phyloP scores from a whole-genome alignment of 2,888 invertebrate species.

The Drosophila barbarae region DNA sequence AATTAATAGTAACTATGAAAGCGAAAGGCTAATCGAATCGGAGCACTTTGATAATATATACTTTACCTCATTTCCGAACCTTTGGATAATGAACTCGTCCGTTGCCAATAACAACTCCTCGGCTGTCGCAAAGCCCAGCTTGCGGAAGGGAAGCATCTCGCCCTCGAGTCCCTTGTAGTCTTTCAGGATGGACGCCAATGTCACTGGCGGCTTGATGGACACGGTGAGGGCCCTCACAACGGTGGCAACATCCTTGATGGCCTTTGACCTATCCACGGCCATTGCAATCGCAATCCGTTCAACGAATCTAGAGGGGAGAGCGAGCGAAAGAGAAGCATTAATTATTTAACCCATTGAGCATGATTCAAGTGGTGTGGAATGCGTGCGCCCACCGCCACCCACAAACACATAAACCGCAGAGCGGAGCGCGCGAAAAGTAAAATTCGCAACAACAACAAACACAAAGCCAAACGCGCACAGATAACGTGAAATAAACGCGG shows the following conservation, averaged over 20 bases:
- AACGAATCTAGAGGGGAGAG: constrained; percentile 9
- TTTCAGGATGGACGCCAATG: constrained; percentile 78
- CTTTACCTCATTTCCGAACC: constrained; percentile 44
- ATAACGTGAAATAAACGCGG: constrained; percentile 12
- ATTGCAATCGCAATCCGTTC: constrained; percentile 15
- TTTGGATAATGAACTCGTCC: constrained; percentile 81
- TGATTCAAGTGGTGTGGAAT: constrained; percentile 49
- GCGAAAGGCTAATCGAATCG: constrained; percentile 3
- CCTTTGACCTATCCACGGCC: constrained; percentile 47
- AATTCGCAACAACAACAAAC: background rate
- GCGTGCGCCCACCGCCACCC: constrained; percentile 31
- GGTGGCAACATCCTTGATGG: constrained; percentile 62
- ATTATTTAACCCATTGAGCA: constrained; percentile 8
- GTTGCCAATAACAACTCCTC: constrained; percentile 84
- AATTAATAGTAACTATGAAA: constrained; percentile 4
- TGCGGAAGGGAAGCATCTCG: constrained; percentile 83
- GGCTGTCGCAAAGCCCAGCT: constrained; percentile 82
- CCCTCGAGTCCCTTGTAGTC: constrained; percentile 85
- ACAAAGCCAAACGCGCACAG: background rate
- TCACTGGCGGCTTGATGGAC: constrained; percentile 69
- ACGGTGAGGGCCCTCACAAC: constrained; percentile 76
- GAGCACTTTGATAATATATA: background rate
- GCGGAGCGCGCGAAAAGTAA: background rate
- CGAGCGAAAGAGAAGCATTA: constrained; percentile 2
- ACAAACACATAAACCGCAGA: constrained; percentile 9